Conservation (phyloP, 2,113 vertebrate species). For the Callorhinus ursinus region DNA sequence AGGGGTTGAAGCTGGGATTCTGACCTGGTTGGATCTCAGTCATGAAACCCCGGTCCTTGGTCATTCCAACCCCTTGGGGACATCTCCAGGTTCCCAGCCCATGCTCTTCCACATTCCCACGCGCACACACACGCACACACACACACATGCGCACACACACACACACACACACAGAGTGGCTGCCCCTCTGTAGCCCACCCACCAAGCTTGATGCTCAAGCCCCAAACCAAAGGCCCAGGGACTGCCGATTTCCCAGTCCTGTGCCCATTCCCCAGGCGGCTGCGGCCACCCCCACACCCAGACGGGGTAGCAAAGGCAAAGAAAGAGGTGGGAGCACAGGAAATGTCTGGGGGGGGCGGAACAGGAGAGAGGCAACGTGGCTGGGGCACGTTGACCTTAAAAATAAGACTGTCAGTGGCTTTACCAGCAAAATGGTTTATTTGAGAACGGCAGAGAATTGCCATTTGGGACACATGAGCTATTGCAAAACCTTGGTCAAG, state of each 20-base stretch:
- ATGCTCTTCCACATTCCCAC: background rate
- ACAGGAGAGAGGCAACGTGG: fast-evolving
- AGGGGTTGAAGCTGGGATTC: background rate
- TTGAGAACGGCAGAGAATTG: background rate
- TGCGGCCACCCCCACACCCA: too few species aligned
- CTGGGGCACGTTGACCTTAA: background rate
- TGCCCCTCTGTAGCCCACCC: background rate
- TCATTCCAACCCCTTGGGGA: too few species aligned
- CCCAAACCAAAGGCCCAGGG: background rate
- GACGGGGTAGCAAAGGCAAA: background rate
- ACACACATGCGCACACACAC: background rate
- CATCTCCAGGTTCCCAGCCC: too few species aligned
- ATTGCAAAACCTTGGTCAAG: background rate
- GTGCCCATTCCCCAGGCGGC: fast-evolving
- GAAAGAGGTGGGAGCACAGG: fast-evolving
- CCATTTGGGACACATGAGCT: too few species aligned
- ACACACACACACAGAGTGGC: background rate
- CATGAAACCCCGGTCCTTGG: background rate
- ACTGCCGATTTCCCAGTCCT: background rate
- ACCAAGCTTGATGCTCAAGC: background rate
- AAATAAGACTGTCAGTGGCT: background rate
- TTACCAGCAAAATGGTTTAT: background rate
- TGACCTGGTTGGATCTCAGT: background rate
- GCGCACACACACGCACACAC: fast-evolving
- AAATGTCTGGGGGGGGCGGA: background rate